Conservation (phyloP, 1,140 invertebrate genomes). For the Sitobion miscanthi region DNA sequence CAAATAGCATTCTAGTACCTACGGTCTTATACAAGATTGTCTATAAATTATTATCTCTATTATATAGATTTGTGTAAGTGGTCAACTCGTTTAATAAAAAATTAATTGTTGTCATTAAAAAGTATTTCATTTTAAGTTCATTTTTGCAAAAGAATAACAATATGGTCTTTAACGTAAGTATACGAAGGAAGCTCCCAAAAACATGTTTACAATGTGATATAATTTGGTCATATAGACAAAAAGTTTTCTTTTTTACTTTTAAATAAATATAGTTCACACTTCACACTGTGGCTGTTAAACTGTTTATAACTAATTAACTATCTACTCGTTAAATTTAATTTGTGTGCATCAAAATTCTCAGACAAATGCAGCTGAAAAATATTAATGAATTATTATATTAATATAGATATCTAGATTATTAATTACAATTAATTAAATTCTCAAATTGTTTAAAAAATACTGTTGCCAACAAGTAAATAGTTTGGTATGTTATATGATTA, state of each 20-base stretch:
- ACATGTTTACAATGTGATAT: too few relatives aligned
- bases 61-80: not conserved
- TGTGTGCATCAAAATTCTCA: too few relatives aligned
- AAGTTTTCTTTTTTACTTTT: not conserved
- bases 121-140: not conserved
- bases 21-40: too few relatives aligned
- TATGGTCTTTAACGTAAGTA: conserved; percentile 23
- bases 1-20: not conserved
- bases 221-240: too few relatives aligned
- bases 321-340: too few relatives aligned
- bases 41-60: not conserved
- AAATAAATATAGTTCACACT: not conserved
- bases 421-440: too few relatives aligned
- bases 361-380: too few relatives aligned
- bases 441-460: too few relatives aligned
- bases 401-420: too few relatives aligned
- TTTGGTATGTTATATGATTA: too few relatives aligned
- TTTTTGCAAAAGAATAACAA: not conserved
- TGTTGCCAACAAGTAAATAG: too few relatives aligned
- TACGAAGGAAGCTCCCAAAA: not conserved
- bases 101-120: not conserved
- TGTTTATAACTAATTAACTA: not conserved
- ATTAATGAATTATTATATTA: too few relatives aligned
- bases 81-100: not conserved
- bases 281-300: not conserved